phyloP scores from a whole-genome alignment of 2,797 vertebrate species.

The Tauraco hartlaubi region DNA sequence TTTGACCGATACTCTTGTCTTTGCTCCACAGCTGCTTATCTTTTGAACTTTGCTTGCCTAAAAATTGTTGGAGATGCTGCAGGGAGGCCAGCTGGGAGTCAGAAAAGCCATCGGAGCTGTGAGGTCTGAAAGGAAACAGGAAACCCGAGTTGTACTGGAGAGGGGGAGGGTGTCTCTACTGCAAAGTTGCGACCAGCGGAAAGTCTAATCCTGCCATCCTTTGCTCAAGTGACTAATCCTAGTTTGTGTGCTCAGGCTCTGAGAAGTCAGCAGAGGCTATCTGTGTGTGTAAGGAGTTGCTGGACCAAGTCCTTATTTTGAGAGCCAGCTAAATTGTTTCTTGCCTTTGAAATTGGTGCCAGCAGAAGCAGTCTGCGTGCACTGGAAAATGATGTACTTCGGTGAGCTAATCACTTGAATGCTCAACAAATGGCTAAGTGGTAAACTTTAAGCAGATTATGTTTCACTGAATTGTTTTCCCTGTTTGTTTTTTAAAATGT shows the following conservation, averaged over 20 bases:
- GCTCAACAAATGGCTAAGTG: slow-evolving; percentile 55
- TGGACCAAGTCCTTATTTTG: neutral
- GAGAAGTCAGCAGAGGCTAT: neutral
- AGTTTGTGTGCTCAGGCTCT: neutral
- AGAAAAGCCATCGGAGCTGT: neutral
- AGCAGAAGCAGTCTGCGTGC: neutral
- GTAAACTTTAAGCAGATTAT: slow-evolving; percentile 64
- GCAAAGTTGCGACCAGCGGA: neutral
- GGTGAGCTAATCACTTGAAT: slow-evolving; percentile 34
- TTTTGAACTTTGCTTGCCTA: slow-evolving; percentile 52
- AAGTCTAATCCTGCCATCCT: neutral
- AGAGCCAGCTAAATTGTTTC: slow-evolving; percentile 1
- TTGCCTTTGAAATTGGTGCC: slow-evolving; percentile 60
- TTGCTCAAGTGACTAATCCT: neutral
- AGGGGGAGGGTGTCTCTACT: neutral
- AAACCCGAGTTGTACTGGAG: slow-evolving; percentile 9
- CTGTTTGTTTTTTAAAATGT: slow-evolving; percentile 35
- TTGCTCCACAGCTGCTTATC: slow-evolving; percentile 57
- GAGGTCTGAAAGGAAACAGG: slow-evolving; percentile 62
- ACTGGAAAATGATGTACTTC: slow-evolving; percentile 22
- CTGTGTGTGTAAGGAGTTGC: neutral
- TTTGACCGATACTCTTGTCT: slow-evolving; percentile 26
- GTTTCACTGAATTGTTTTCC: slow-evolving; percentile 64
- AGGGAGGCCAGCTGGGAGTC: slow-evolving; percentile 41
- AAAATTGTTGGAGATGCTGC: slow-evolving; percentile 20